Evolutionary conservation across 2,113 vertebrate genomes (phyloP).

Genomic region (Podarcis muralis): DNA sequence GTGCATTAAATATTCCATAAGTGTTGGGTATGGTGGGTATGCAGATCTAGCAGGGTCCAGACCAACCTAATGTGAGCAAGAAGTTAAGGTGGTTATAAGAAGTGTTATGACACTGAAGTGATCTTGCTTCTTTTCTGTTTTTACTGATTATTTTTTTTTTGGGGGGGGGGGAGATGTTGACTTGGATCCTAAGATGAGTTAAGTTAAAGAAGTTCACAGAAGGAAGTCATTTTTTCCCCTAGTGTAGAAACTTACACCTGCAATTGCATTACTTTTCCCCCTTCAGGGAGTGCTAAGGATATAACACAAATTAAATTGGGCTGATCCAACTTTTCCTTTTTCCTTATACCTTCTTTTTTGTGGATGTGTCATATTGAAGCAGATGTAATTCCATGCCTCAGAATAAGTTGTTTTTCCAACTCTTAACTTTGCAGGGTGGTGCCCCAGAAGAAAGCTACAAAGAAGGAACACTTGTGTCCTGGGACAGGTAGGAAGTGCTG

Average conservation of each 20-base stretch:
- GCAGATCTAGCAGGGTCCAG: too few species aligned
- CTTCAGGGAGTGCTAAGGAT: background rate
- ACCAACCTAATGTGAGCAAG: background rate
- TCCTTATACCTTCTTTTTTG: background rate
- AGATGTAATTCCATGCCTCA: background rate
- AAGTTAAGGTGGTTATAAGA: background rate
- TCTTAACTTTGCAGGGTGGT: conserved; percentile 76
- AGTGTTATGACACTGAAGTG: background rate
- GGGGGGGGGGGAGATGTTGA: too few species aligned
- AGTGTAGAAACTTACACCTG: background rate
- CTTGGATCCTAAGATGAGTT: background rate
- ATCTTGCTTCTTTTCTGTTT: background rate
- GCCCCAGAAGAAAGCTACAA: conserved; percentile 83
- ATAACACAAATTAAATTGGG: background rate
- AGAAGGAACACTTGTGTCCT: conserved; percentile 79
- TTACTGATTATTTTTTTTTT: background rate
- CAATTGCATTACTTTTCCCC: background rate
- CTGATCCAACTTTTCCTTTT: background rate
- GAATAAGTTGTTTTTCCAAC: conserved; percentile 49
- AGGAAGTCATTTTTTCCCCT: background rate
- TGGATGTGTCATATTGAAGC: conserved; percentile 6
- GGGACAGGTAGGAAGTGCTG: conserved; percentile 78
- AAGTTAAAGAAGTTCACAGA: background rate
- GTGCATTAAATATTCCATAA: too few species aligned
- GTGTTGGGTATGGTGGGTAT: too few species aligned